Conservation (phyloP, 2,113 vertebrate genomes). For the Pteropus alecto region DNA sequence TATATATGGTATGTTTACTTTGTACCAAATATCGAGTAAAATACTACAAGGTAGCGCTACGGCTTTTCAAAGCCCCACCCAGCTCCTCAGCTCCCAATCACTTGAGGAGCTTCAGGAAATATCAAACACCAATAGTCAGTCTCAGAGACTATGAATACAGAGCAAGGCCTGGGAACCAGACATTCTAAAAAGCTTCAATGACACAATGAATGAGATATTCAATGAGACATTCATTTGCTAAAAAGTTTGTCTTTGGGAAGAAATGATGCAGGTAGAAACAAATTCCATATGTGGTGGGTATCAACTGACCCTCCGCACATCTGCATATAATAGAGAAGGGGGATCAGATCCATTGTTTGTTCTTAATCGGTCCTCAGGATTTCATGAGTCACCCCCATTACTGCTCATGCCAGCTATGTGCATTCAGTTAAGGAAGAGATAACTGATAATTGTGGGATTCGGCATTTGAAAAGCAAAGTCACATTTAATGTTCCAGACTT, state of each 20-base stretch:
- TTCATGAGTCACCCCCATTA: background rate
- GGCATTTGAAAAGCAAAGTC: conserved; percentile 66
- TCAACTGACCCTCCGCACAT: background rate
- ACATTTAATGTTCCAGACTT: conserved; percentile 54
- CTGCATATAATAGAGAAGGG: no score
- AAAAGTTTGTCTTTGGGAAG: background rate
- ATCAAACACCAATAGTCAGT: background rate
- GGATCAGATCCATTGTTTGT: background rate
- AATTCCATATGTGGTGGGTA: background rate
- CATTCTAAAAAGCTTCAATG: background rate
- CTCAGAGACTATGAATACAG: background rate
- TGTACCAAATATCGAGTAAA: background rate
- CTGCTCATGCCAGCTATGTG: background rate
- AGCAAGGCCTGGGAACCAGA: background rate
- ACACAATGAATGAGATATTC: background rate
- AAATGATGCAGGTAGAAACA: background rate
- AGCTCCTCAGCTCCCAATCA: background rate
- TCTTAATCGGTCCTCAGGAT: background rate
- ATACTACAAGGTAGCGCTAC: background rate
- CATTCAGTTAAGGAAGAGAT: background rate
- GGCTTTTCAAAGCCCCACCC: background rate
- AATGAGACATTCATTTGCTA: background rate
- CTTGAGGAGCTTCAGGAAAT: background rate
- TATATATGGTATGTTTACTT: background rate
- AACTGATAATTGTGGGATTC: conserved; percentile 34